phyloP scores from a whole-genome alignment of 2,797 vertebrate genomes.

The Neostethus bicornis region DNA sequence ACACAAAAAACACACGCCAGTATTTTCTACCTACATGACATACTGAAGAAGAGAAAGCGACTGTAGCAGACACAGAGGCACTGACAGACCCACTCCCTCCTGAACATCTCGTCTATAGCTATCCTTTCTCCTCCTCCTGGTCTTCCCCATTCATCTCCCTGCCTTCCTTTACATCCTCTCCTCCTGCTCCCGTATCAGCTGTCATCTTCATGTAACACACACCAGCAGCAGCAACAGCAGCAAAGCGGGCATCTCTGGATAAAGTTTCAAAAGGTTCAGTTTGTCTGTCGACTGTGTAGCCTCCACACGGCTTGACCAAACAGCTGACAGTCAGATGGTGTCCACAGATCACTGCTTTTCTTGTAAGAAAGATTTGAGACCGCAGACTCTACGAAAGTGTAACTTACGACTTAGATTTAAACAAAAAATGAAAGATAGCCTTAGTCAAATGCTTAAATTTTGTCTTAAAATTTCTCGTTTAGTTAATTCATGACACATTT shows the following conservation, averaged over 20 bases:
- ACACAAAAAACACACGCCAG: conserved; percentile 16
- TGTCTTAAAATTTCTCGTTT: too few relatives aligned
- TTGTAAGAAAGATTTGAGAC: background rate
- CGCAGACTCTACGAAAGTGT: background rate
- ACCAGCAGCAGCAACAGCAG: conserved; percentile 67
- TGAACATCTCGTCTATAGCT: conserved; percentile 83
- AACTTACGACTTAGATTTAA: too few relatives aligned
- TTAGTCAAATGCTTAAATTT: too few relatives aligned
- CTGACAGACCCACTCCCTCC: conserved; percentile 92
- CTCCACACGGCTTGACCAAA: background rate
- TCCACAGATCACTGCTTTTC: conserved; percentile 1
- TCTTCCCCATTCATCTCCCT: conserved; percentile 56
- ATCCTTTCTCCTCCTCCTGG: conserved; percentile 35
- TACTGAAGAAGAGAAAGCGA: conserved; percentile 90
- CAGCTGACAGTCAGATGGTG: background rate
- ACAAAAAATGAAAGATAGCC: too few relatives aligned
- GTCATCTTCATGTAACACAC: conserved; percentile 72
- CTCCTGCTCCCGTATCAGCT: conserved; percentile 56
- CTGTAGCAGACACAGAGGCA: conserved; percentile 94
- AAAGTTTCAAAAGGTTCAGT: conserved; percentile 65
- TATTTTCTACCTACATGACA: conserved; percentile 91
- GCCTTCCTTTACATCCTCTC: conserved; percentile 41
- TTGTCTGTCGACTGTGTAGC: conserved; percentile 34
- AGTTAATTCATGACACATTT: too few relatives aligned
- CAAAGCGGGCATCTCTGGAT: conserved; percentile 56